These are phyloP conservation scores for Halictus rubicundus DNA, from an alignment of 1,140 invertebrate species.

Conservation along the genomic window DNA sequence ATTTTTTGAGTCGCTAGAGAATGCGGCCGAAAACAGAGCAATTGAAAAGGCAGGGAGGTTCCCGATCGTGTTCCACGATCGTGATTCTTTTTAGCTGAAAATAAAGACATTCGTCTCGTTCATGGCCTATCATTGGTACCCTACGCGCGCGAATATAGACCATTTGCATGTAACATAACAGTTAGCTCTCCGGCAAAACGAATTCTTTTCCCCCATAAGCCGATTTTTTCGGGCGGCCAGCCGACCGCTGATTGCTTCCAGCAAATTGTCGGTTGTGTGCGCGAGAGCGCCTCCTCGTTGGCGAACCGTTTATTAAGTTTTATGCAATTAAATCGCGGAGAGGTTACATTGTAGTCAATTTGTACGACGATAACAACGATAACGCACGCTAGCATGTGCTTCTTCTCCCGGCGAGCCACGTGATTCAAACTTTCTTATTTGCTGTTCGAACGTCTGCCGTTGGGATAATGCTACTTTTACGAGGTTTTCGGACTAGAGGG, in stretches of 20 bases:
- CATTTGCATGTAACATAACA: slow-evolving; percentile 1
- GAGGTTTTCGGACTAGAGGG: neutral
- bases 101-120: slow-evolving; percentile 36
- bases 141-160: neutral
- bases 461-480: slow-evolving; percentile 9
- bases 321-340: neutral
- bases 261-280: neutral
- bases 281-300: neutral
- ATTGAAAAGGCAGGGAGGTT: no score
- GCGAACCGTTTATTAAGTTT: neutral
- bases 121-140: slow-evolving; percentile 44
- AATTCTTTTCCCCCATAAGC: neutral
- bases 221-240: neutral
- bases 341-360: neutral
- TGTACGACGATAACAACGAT: slow-evolving; percentile 1
- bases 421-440: neutral
- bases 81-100: neutral
- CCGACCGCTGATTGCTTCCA: neutral
- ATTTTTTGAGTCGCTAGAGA: no score
- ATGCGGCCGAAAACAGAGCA: no score
- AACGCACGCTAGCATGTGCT: neutral
- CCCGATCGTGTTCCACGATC: no score
- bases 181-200: neutral
- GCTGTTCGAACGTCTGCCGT: neutral
- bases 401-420: neutral